Evolutionary conservation across 2,797 vertebrate genomes (phyloP).

Genomic region (Merluccius polli): DNA sequence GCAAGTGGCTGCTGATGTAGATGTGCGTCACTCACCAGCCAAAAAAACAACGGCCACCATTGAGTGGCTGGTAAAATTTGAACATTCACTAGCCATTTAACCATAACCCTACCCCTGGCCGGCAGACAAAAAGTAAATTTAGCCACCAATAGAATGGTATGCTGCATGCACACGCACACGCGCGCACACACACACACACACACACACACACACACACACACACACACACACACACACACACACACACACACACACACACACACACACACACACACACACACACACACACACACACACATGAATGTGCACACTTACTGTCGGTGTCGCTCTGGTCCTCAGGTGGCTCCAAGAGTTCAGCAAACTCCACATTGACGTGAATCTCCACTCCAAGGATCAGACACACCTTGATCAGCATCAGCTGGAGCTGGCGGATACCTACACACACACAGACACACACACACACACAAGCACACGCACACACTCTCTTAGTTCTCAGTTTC

Average conservation of each 20-base stretch:
- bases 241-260: slow-evolving; percentile 20
- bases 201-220: slow-evolving; percentile 21
- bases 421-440: slow-evolving; percentile 95
- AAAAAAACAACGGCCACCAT: too few species aligned
- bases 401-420: slow-evolving; percentile 94
- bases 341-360: slow-evolving; percentile 86
- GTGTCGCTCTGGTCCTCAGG: slow-evolving; percentile 82
- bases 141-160: slow-evolving; percentile 9
- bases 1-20: too few species aligned
- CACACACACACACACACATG: slow-evolving; percentile 12
- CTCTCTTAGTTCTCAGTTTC: background rate
- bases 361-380: slow-evolving; percentile 92
- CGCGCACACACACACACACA: slow-evolving; percentile 10
- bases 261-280: slow-evolving; percentile 22
- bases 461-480: background rate
- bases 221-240: slow-evolving; percentile 13
- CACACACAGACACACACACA: slow-evolving; percentile 9
- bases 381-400: slow-evolving; percentile 89
- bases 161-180: too few species aligned
- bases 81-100: too few species aligned
- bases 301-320: slow-evolving; percentile 68
- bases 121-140: too few species aligned
- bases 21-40: too few species aligned
- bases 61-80: too few species aligned
- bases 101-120: too few species aligned